Conservation (phyloP, 2,797 vertebrate genomes). For the Tapera naevia region DNA sequence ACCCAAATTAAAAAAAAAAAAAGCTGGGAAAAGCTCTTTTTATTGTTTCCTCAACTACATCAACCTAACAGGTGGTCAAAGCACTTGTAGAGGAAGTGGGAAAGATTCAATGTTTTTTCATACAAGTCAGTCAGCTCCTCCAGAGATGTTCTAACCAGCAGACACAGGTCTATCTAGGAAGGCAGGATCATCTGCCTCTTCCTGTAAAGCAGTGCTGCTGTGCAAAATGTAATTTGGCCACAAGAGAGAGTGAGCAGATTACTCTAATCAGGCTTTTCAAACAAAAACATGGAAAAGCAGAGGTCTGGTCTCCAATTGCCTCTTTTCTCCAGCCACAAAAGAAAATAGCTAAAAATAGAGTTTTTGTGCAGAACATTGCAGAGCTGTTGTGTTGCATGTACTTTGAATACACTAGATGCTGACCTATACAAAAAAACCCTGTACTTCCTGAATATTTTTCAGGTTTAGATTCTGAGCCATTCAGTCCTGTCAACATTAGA, state of each 20-base stretch:
- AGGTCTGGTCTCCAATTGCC: background rate
- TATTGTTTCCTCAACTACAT: background rate
- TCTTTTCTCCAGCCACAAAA: background rate
- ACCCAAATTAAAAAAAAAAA: background rate
- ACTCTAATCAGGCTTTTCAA: background rate
- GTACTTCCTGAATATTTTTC: background rate
- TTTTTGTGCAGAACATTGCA: background rate
- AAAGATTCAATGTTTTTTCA: background rate
- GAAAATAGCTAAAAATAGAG: background rate
- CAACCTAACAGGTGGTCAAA: background rate
- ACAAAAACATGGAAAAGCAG: background rate
- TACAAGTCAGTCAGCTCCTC: background rate
- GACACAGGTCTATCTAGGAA: background rate
- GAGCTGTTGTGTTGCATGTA: background rate
- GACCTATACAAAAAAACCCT: background rate
- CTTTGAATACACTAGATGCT: background rate
- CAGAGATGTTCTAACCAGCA: background rate
- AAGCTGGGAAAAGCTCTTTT: background rate
- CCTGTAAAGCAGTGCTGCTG: background rate
- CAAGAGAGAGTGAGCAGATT: background rate
- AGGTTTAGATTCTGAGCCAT: background rate
- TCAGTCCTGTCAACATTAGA: background rate
- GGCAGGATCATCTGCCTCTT: background rate
- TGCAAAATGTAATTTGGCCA: background rate
- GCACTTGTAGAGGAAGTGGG: background rate